Conservation (phyloP, 2,888 invertebrate genomes). For the Phytoseiulus persimilis region DNA sequence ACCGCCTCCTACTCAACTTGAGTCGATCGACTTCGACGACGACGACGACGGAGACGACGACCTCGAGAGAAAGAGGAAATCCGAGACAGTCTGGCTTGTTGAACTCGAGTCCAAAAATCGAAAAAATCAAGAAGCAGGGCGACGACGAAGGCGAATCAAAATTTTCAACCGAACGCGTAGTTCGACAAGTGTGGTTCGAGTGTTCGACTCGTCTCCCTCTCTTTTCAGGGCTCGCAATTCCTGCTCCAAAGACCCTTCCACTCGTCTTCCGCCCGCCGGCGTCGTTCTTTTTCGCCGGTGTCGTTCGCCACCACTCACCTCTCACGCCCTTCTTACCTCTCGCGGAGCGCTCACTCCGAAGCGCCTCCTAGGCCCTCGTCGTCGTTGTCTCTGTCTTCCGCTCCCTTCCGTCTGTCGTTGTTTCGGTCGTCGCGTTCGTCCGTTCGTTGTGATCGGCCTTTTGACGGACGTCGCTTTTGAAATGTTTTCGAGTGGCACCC, state of each 20-base stretch:
- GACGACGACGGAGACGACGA: neutral
- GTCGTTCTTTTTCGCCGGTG: neutral
- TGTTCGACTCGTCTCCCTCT: neutral
- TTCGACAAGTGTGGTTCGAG: neutral
- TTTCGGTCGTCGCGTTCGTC: neutral
- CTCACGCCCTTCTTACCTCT: neutral
- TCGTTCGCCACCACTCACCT: neutral
- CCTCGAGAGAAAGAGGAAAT: neutral
- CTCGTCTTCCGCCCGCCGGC: neutral
- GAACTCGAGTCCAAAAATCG: neutral
- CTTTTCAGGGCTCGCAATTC: neutral
- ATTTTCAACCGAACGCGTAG: neutral
- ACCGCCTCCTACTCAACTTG: neutral
- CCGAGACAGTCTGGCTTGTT: neutral
- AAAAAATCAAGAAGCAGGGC: neutral
- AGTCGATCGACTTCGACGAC: neutral
- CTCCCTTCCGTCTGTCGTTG: neutral
- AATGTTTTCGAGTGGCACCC: neutral
- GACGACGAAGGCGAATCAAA: neutral
- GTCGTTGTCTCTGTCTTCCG: neutral
- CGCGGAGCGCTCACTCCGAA: too few species aligned
- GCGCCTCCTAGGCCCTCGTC: neutral
- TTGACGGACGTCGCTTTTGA: constrained; percentile 5
- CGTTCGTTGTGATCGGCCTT: neutral
- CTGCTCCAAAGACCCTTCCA: neutral